Base-by-base conservation (phyloP, 2,888 invertebrate species). In the Priocnemis perturbator region DNA sequence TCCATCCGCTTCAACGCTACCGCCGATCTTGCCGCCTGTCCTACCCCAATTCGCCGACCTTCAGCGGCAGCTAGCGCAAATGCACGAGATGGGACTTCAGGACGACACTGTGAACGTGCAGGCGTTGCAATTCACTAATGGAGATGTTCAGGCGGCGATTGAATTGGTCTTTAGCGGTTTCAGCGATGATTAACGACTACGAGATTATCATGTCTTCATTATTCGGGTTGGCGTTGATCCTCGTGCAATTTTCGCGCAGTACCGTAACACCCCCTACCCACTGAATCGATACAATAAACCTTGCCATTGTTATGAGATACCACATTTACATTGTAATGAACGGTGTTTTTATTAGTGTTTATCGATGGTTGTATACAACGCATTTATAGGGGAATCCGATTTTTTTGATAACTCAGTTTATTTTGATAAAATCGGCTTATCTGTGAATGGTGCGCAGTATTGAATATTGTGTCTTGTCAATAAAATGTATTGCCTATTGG, bases 81-180 rank as follows among this genome's bases (percentile, higher is more conserved):
- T 98, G 96, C 93, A 94, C 77, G 97, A 98, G 87, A 95, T 98
- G 93, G 98, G 98, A 0, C 93, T 98, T 20, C 90, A 93, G 26
- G 95, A 98, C 89, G 96, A 97, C 84, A 92, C 93, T 2, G 91
- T 95, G 61, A 97, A 97, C 86, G 90, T 96, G n/a, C 93, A 95
- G 78, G 98, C 97, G 2, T 90, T 98, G 50, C 93, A 94, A 74
- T 93, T 95, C 64, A 95, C 95, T 58, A 92, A 91, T 77, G 98
- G 98, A 63, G 96, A 98, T 87, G 94, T 98, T 2, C 96, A 96
- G 85, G 95, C 95, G 20, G 98, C 98, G 17, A 94, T 98, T 66
- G 97, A 98, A 88, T 91, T 98, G 62, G 94, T 98, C 21, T 95
- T 98, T 85, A 94, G 91, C 78, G 93, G 93, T 47, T 86, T 89